These are phyloP conservation scores for Cerastis leucographa DNA, from an alignment of 2,888 invertebrate species.

Conservation along the genomic window DNA sequence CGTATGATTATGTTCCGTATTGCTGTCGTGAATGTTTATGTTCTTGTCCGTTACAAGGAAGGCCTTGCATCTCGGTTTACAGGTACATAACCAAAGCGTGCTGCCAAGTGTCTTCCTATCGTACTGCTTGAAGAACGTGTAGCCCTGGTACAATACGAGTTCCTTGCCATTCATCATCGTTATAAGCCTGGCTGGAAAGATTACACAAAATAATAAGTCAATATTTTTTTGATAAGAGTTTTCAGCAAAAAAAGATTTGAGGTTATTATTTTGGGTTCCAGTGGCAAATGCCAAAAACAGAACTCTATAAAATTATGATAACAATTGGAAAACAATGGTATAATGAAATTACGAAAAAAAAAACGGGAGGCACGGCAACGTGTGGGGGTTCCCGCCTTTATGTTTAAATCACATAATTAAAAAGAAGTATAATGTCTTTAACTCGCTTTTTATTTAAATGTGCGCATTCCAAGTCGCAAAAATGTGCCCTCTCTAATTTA, in stretches of 20 bases:
- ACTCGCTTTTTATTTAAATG: background rate
- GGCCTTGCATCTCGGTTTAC: slow-evolving; percentile 55
- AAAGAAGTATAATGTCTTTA: background rate
- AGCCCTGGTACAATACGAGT: slow-evolving; percentile 48
- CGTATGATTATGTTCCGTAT: slow-evolving; percentile 44
- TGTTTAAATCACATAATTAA: background rate
- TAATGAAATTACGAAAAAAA: background rate
- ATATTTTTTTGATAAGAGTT: background rate
- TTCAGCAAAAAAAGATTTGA: background rate
- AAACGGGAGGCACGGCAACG: background rate
- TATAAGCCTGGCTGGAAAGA: slow-evolving; percentile 32
- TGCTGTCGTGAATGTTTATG: slow-evolving; percentile 28
- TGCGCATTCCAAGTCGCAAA: background rate
- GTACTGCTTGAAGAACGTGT: slow-evolving; percentile 58
- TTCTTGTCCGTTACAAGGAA: slow-evolving; percentile 30
- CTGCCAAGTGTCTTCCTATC: slow-evolving; percentile 43
- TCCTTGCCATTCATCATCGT: slow-evolving; percentile 43
- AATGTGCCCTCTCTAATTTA: background rate
- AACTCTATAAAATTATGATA: too few relatives aligned
- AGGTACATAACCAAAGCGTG: slow-evolving; percentile 54
- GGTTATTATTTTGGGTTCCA: too few relatives aligned
- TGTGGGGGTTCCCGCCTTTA: background rate
- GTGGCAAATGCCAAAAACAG: too few relatives aligned
- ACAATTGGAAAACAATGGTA: too few relatives aligned
- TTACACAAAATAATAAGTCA: too few relatives aligned